Evolutionary conservation across 2,113 vertebrate genomes (phyloP), one percentile per base, ranked within the genome.

Genomic region (Spheniscus mendiculus): DNA sequence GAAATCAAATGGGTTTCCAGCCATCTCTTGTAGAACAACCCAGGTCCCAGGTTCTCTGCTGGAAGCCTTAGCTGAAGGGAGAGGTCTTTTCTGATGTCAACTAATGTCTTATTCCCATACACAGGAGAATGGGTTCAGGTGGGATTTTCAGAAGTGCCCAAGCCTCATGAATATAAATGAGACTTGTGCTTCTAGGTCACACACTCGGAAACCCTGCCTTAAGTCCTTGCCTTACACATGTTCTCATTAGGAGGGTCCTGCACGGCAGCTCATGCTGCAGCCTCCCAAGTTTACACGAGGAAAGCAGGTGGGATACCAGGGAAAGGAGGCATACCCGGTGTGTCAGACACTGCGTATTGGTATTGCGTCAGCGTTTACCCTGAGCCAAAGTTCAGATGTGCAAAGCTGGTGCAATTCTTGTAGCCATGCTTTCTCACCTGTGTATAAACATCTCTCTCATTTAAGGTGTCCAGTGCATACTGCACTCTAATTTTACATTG

Each of bases 321-420:
- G 21, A 10, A 6, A 15, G 30, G 5, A 30, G 14, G 18, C 18
- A 12, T 3, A 36, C 1, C 9, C 32, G 2, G 12, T 10, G 49
- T 61, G 29, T n/a, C 44, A 6, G 23, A 6, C n/a, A 13, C n/a
- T 1, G 16, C 5, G 2, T 5, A 2, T 6, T 1, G 10, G 50
- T 7, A 7, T 9, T 1, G 4, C 59, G 36, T 9, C 47, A 45
- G 70, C 4, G 2, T 5, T 25, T 23, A 20, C 65, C 15, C 63
- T 6, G 3, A n/a, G 78, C 61, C 29, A 27, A 27, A 55, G 62
- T 5, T 11, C 40, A 23, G 62, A 16, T 15, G 42, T 38, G 26
- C 25, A 21, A 18, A 2, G 15, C 59, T 6, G 36, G 16, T 4
- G 42, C 34, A 17, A 3, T 32, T 45, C 79, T 32, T 26, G 34